These are phyloP conservation scores for Chaitophorus viminalis DNA, from an alignment of 2,888 invertebrate genomes.

Conservation along the genomic window DNA sequence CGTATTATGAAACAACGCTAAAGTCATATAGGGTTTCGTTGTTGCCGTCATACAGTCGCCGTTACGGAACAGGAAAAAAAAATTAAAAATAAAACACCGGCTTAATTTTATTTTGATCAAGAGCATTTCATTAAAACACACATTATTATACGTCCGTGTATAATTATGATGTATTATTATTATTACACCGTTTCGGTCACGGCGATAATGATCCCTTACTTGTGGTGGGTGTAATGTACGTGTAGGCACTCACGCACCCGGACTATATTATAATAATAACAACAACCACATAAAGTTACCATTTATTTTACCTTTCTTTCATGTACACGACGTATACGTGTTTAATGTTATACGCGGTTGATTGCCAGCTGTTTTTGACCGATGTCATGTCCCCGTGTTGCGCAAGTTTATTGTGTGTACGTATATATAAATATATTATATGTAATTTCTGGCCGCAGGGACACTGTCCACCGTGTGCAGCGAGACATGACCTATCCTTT, in stretches of 20 bases:
- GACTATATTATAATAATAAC: too few species aligned
- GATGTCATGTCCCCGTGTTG: too few species aligned
- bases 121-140: not conserved
- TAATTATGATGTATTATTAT: not conserved
- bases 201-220: conserved; percentile 36
- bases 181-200: not conserved
- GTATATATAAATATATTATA: too few species aligned
- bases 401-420: too few species aligned
- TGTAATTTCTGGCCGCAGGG: too few species aligned
- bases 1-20: conserved; percentile 21
- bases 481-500: not conserved
- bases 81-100: conserved; percentile 15
- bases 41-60: not conserved
- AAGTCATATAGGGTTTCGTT: not conserved
- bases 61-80: not conserved
- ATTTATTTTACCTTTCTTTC: too few species aligned
- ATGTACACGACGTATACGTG: too few species aligned
- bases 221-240: not conserved
- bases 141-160: not conserved
- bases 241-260: too few species aligned
- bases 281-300: too few species aligned
- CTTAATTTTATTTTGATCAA: conserved; percentile 18
- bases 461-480: not conserved
- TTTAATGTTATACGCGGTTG: too few species aligned
- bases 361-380: too few species aligned